Conservation (phyloP, 2,888 invertebrate species). For the Lottia scabra region DNA sequence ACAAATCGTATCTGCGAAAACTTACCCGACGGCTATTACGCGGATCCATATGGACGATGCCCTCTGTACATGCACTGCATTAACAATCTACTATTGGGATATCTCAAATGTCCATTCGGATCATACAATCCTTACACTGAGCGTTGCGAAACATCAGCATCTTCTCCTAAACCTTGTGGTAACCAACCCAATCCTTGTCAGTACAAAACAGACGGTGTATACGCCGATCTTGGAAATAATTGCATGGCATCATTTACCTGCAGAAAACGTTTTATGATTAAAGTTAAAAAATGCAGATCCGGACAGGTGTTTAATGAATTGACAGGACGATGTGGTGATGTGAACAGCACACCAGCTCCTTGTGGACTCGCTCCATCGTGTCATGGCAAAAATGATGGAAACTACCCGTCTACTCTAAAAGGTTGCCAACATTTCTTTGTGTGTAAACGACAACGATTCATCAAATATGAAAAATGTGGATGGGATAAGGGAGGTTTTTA, state of each 20-base stretch:
- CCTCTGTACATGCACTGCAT: constrained; percentile 29
- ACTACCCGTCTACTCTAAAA: constrained; percentile 18
- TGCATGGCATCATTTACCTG: constrained; percentile 25
- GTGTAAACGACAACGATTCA: constrained; percentile 14
- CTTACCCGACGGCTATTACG: constrained; percentile 25
- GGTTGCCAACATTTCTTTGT: constrained; percentile 22
- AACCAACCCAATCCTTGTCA: constrained; percentile 23
- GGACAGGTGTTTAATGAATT: constrained; percentile 21
- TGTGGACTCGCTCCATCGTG: constrained; percentile 25
- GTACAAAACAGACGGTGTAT: constrained; percentile 19
- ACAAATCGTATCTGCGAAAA: constrained; percentile 16
- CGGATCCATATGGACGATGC: constrained; percentile 31
- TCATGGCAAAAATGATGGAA: constrained; percentile 15
- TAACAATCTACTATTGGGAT: constrained; percentile 16
- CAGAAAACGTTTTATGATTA: constrained; percentile 13
- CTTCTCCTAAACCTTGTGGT: constrained; percentile 26
- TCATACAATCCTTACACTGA: constrained; percentile 39
- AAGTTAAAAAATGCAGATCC: constrained; percentile 8
- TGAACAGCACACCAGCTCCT: constrained; percentile 15
- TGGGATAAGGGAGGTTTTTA: constrained; percentile 23
- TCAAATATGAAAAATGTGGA: constrained; percentile 21
- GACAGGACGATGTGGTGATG: constrained; percentile 12
- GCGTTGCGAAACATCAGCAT: constrained; percentile 27
- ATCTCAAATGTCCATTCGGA: constrained; percentile 37
- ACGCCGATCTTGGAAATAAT: constrained; percentile 21